A percentile compares a stretch with the other conserved stretches of the same genome.
phyloP scores from a whole-genome alignment of 2,888 invertebrate genomes.

The Nomada hirtipes region DNA sequence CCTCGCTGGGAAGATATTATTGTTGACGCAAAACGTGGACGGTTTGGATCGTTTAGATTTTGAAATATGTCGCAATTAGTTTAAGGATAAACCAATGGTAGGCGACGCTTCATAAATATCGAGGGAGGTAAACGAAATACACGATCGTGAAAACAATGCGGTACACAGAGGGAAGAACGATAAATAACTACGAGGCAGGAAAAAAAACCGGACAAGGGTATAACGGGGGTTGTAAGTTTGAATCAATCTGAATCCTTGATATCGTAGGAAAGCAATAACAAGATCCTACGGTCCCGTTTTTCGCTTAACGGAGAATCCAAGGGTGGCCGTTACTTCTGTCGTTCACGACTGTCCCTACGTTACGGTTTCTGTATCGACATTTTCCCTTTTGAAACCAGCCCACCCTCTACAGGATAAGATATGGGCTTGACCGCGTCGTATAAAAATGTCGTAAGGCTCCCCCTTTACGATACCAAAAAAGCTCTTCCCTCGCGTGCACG shows the following conservation, averaged over 20 bases:
- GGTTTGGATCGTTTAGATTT: not conserved
- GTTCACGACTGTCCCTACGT: slow-evolving; percentile 24
- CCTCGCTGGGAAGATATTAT: not conserved
- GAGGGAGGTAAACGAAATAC: not conserved
- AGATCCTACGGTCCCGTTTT: slow-evolving; percentile 58
- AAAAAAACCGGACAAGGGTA: not conserved
- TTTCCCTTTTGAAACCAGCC: slow-evolving; percentile 34
- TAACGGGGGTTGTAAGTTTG: slow-evolving; percentile 47
- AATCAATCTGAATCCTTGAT: slow-evolving; percentile 61
- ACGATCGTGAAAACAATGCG: not conserved
- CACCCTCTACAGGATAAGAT: slow-evolving; percentile 32
- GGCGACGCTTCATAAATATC: not conserved
- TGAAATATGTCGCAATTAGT: not conserved
- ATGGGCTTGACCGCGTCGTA: slow-evolving; percentile 57
- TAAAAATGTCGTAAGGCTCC: slow-evolving; percentile 54
- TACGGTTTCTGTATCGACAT: slow-evolving; percentile 55
- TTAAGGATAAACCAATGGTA: too few relatives aligned
- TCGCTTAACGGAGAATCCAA: slow-evolving; percentile 60
- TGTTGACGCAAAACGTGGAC: too few relatives aligned
- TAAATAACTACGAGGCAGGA: not conserved
- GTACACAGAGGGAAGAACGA: not conserved
- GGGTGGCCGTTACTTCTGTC: slow-evolving; percentile 42
- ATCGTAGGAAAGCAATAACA: slow-evolving; percentile 53
- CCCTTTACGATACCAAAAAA: slow-evolving; percentile 52
- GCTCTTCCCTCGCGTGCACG: slow-evolving; percentile 29